Conservation (phyloP, 1,140 invertebrate genomes). For the Brachionus koreanus region DNA sequence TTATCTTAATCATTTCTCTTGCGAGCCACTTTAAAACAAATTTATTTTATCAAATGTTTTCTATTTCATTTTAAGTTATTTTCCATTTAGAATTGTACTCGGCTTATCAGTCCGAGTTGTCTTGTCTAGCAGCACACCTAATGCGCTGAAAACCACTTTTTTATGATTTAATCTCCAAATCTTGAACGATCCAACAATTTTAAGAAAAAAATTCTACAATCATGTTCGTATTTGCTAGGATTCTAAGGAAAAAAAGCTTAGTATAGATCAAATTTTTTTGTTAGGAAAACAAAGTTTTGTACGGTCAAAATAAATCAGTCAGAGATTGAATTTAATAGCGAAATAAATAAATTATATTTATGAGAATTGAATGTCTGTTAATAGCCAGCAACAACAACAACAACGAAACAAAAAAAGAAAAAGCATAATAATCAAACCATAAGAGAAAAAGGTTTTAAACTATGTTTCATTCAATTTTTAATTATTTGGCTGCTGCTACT, state of each 20-base stretch:
- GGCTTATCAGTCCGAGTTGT: not conserved
- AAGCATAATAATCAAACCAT: not conserved
- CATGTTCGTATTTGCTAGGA: too few species aligned
- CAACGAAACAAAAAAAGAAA: not conserved
- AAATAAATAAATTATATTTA: not conserved
- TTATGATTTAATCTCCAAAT: not conserved
- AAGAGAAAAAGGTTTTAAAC: not conserved
- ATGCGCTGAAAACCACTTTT: not conserved
- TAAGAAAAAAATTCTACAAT: too few species aligned
- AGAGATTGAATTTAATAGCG: not conserved
- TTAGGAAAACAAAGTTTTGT: too few species aligned
- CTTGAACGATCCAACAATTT: not conserved
- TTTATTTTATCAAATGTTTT: not conserved
- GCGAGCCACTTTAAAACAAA: not conserved
- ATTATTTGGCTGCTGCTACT: not conserved
- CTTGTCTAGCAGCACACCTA: too few species aligned
- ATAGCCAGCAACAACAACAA: not conserved
- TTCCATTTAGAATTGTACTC: not conserved
- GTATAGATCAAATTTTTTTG: too few species aligned
- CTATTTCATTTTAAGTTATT: not conserved
- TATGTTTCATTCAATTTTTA: not conserved
- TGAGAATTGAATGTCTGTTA: not conserved
- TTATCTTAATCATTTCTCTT: conserved; percentile 2
- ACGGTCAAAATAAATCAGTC: too few species aligned
- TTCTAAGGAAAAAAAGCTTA: too few species aligned